Conservation (phyloP, 2,113 vertebrate species). For the Python bivittatus region DNA sequence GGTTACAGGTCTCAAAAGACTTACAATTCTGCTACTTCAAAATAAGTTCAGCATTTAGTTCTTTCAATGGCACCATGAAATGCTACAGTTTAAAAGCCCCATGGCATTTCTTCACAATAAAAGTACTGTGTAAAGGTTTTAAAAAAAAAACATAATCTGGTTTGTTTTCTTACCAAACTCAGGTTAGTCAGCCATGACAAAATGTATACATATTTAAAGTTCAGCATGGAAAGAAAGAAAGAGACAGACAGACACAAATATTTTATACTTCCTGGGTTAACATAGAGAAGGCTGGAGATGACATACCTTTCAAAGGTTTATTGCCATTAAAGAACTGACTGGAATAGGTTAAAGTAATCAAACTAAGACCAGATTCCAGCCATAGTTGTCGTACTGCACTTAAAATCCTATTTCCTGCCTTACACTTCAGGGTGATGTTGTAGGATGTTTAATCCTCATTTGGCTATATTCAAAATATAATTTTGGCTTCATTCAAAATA, state of each 20-base stretch:
- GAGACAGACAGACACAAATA: constrained; percentile 4
- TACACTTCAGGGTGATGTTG: not conserved
- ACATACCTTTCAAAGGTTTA: constrained; percentile 6
- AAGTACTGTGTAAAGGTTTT: constrained; percentile 19
- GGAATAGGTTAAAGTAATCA: constrained; percentile 27
- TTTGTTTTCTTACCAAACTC: not conserved
- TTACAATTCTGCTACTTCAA: not conserved
- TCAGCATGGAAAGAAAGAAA: rapidly evolving
- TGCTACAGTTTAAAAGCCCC: not conserved
- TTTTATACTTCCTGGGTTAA: not conserved
- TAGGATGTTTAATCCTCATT: not conserved
- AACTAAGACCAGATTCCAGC: constrained; percentile 7
- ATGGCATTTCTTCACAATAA: not conserved
- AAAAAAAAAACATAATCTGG: not conserved
- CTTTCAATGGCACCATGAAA: not conserved
- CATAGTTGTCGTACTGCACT: not conserved
- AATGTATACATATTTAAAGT: not conserved
- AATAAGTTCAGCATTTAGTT: constrained; percentile 12
- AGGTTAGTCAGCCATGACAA: not conserved
- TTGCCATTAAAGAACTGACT: not conserved
- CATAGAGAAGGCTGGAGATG: not conserved
- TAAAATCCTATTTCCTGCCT: constrained; percentile 21
- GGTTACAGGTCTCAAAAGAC: not conserved
- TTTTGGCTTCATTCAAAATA: not conserved
- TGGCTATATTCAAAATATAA: not conserved